These are phyloP conservation scores for Heliconius erato DNA, from an alignment of 2,888 invertebrate species.

Conservation along the genomic window DNA sequence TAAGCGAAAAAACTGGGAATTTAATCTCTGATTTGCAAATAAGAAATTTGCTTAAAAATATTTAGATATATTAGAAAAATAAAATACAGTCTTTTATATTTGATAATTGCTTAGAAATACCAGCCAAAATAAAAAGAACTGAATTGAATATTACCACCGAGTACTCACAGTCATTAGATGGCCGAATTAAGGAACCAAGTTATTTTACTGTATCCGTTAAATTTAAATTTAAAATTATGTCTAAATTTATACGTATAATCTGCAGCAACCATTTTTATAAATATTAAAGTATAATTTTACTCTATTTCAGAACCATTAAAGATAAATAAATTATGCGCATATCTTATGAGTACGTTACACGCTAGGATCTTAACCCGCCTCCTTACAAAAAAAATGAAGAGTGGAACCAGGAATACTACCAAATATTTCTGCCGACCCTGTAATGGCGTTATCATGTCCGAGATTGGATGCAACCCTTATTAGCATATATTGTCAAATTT, in stretches of 20 bases:
- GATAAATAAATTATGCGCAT: background rate
- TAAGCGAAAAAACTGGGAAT: too few relatives aligned
- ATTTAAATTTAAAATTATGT: background rate
- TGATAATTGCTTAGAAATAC: too few relatives aligned
- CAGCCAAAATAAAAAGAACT: too few relatives aligned
- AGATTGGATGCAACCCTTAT: background rate
- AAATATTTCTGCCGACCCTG: background rate
- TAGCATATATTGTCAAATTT: background rate
- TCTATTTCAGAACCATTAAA: background rate
- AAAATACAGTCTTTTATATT: too few relatives aligned
- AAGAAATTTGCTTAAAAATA: too few relatives aligned
- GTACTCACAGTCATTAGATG: background rate
- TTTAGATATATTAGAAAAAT: too few relatives aligned
- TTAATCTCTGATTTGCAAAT: too few relatives aligned
- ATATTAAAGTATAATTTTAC: background rate
- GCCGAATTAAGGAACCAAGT: background rate
- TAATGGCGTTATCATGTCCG: constrained; percentile 6
- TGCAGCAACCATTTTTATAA: background rate
- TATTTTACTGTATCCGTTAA: background rate
- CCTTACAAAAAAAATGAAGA: background rate
- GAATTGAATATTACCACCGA: too few relatives aligned
- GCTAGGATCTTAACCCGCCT: background rate
- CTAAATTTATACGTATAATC: background rate
- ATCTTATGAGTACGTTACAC: background rate
- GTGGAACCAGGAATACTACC: constrained; percentile 3